Conservation (phyloP, 2,113 vertebrate genomes). For the Melospiza melodia region DNA sequence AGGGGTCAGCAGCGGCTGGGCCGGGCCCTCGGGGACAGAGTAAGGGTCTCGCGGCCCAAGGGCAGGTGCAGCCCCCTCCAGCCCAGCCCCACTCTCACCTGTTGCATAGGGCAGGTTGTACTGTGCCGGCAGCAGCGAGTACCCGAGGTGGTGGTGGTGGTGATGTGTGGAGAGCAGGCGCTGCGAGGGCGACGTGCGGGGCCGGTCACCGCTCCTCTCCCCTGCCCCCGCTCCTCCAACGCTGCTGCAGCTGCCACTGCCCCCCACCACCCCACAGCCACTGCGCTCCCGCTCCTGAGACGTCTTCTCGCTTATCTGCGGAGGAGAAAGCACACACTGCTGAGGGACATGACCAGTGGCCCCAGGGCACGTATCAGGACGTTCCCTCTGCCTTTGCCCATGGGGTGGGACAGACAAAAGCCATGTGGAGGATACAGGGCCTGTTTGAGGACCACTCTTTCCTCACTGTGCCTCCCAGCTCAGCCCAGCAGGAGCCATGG, state of each 20-base stretch:
- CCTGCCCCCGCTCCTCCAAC: slow-evolving; percentile 64
- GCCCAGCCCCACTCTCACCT: slow-evolving; percentile 78
- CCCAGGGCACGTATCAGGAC: accelerated
- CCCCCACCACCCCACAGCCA: slow-evolving; percentile 80
- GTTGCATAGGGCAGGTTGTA: slow-evolving; percentile 95
- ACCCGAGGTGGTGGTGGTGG: slow-evolving; percentile 96
- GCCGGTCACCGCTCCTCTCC: slow-evolving; percentile 86
- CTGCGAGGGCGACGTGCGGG: slow-evolving; percentile 95
- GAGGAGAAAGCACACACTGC: slow-evolving; percentile 10
- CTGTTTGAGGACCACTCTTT: neutral
- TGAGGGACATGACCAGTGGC: neutral
- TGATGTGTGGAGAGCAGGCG: slow-evolving; percentile 95
- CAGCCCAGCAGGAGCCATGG: neutral
- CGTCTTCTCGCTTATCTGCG: slow-evolving; percentile 80
- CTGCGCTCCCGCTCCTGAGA: slow-evolving; percentile 89
- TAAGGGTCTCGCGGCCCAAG: accelerated
- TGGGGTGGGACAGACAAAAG: neutral
- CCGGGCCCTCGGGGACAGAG: accelerated
- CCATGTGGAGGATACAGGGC: neutral
- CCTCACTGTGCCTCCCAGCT: neutral
- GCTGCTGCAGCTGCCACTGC: slow-evolving; percentile 77
- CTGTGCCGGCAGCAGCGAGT: slow-evolving; percentile 92
- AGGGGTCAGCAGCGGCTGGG: neutral
- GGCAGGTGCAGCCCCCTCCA: too few relatives aligned
- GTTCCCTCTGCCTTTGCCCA: neutral